These are phyloP conservation scores for Muntiacus reevesi DNA, from an alignment of 2,113 vertebrate species.

Conservation along the genomic window DNA sequence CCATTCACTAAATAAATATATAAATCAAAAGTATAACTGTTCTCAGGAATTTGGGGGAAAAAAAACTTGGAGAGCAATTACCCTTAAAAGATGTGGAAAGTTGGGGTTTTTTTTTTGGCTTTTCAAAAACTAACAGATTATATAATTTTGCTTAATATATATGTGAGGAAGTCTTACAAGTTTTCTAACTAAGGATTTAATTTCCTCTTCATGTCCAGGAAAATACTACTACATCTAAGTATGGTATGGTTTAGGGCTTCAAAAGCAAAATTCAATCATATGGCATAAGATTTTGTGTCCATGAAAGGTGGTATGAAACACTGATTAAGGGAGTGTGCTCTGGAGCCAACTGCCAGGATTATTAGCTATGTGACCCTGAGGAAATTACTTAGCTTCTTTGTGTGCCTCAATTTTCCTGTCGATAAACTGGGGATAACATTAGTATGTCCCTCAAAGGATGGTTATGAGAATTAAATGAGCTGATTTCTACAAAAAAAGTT, in stretches of 20 bases:
- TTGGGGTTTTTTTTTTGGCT: neutral
- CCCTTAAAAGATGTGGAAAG: neutral
- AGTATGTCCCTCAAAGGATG: neutral
- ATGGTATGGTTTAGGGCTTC: neutral
- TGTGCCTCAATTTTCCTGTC: neutral
- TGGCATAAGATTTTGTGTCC: neutral
- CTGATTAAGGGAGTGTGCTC: neutral
- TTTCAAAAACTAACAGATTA: conserved; percentile 11
- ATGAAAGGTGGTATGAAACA: neutral
- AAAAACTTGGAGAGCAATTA: neutral
- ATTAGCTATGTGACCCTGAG: neutral
- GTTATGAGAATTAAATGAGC: neutral
- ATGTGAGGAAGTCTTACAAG: neutral
- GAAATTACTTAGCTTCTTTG: neutral
- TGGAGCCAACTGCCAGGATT: neutral
- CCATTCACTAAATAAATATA: neutral
- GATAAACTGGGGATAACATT: neutral
- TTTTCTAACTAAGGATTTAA: conserved; percentile 4
- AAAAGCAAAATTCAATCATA: neutral
- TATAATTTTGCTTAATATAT: neutral
- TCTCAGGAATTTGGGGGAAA: neutral
- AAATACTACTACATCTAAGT: neutral
- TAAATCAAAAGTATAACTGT: neutral
- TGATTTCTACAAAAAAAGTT: conserved; percentile 9
- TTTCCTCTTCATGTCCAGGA: neutral